A percentile compares a stretch with the other conserved stretches of the same genome.
phyloP scores from a whole-genome alignment of 2,113 vertebrate genomes.

The Hydropotes inermis region DNA sequence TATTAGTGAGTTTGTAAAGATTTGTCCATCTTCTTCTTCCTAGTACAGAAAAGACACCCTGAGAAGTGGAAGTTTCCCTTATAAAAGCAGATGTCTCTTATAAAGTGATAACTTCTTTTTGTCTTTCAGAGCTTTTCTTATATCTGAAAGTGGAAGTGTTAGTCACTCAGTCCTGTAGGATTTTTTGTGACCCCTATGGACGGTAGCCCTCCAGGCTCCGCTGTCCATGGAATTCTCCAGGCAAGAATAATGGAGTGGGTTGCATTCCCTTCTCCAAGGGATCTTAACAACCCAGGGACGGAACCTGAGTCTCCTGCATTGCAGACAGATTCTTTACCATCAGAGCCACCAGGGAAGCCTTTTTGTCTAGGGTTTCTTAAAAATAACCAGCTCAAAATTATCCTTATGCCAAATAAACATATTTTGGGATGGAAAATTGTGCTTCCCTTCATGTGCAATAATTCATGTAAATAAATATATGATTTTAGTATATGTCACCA shows the following conservation, averaged over 20 bases:
- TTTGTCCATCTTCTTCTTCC: neutral
- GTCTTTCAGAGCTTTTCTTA: neutral
- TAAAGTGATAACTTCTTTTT: neutral
- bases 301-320: neutral
- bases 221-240: fast-evolving
- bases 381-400: neutral
- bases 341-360: neutral
- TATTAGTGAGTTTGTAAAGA: neutral
- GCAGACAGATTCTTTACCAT: neutral
- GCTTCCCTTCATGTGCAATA: neutral
- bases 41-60: neutral
- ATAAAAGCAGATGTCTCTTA: neutral
- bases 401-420: neutral
- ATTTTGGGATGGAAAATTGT: neutral
- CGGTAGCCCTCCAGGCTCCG: neutral
- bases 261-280: neutral
- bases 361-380: neutral
- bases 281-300: neutral
- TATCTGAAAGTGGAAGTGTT: neutral
- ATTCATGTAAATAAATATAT: neutral
- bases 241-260: neutral
- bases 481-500: neutral
- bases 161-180: neutral
- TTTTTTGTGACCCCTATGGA: neutral
- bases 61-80: neutral